Percentiles rank a stretch among this genome's conserved stretches.
Evolutionary conservation across 2,113 vertebrate species (phyloP).

Genomic region (Otis tarda): DNA sequence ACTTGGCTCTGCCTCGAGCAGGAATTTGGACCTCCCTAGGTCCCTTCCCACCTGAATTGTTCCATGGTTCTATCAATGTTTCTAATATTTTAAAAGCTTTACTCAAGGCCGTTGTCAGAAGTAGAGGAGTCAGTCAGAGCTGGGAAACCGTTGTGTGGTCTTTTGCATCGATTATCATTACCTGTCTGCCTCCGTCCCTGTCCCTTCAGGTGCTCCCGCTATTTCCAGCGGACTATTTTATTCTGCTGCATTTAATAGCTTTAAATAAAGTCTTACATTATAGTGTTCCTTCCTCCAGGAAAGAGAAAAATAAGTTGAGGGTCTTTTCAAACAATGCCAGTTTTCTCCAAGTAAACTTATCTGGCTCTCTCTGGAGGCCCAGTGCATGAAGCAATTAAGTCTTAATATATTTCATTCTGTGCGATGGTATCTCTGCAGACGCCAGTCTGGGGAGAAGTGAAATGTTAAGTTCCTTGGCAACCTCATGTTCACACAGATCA

Average conservation of each 20-base stretch:
- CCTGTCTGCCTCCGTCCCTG: not conserved
- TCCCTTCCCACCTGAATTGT: not conserved
- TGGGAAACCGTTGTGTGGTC: not conserved
- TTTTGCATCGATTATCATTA: not conserved
- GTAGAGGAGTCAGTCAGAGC: not conserved
- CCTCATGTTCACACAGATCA: conserved; percentile 74
- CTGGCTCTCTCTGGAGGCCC: conserved; percentile 69
- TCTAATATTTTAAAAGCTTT: conserved; percentile 5
- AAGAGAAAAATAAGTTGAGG: conserved; percentile 38
- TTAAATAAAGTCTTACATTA: conserved; percentile 49
- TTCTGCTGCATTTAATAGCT: conserved; percentile 45
- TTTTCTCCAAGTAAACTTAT: conserved; percentile 64
- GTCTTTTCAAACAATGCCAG: conserved; percentile 61
- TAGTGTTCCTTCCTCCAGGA: conserved; percentile 14
- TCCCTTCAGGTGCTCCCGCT: conserved; percentile 34
- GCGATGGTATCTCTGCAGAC: conserved; percentile 78
- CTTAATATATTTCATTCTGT: conserved; percentile 74
- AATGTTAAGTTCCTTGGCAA: conserved; percentile 77
- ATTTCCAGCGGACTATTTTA: conserved; percentile 19
- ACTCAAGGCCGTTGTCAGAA: conserved; percentile 39
- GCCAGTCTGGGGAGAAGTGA: conserved; percentile 75
- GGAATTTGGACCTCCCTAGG: not conserved
- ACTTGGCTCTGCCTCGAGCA: not conserved
- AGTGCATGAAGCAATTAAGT: conserved; percentile 70
- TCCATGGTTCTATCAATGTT: not conserved